phyloP scores from a whole-genome alignment of 2,888 invertebrate species.

The Chironomus tentans region DNA sequence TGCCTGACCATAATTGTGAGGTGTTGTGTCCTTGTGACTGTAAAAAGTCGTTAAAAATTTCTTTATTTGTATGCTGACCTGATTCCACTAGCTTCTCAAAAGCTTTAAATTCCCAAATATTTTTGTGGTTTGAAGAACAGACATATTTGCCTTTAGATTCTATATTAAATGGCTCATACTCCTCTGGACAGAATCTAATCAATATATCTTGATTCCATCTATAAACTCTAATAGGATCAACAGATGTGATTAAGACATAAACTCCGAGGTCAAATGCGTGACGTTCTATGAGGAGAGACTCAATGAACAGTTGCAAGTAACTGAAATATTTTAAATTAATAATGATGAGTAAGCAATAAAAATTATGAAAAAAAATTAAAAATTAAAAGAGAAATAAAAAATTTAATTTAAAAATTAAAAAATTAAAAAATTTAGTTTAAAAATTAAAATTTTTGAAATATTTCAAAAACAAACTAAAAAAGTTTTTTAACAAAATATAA shows the following conservation, averaged over 20 bases:
- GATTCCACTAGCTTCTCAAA: background rate
- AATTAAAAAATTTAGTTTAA: too few relatives aligned
- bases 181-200: background rate
- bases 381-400: too few relatives aligned
- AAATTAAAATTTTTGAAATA: too few relatives aligned
- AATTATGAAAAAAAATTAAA: too few relatives aligned
- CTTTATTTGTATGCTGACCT: too few relatives aligned
- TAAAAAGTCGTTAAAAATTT: too few relatives aligned
- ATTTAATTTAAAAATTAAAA: too few relatives aligned
- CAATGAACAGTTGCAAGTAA: background rate
- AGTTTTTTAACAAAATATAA: too few relatives aligned
- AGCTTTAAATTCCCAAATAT: background rate
- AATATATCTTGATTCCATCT: conserved; percentile 1
- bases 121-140: background rate
- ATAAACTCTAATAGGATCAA: conserved; percentile 10
- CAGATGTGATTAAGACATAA: conserved; percentile 5
- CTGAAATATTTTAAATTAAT: too few relatives aligned
- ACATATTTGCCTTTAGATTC: background rate
- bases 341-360: too few relatives aligned
- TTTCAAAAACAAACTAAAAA: too few relatives aligned
- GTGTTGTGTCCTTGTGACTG: background rate
- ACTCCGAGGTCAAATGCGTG: conserved; percentile 20
- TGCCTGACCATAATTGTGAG: background rate
- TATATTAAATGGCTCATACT: background rate
- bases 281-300: background rate